Base-by-base conservation (phyloP, 2,113 vertebrate species). In the Centropus bengalensis region DNA sequence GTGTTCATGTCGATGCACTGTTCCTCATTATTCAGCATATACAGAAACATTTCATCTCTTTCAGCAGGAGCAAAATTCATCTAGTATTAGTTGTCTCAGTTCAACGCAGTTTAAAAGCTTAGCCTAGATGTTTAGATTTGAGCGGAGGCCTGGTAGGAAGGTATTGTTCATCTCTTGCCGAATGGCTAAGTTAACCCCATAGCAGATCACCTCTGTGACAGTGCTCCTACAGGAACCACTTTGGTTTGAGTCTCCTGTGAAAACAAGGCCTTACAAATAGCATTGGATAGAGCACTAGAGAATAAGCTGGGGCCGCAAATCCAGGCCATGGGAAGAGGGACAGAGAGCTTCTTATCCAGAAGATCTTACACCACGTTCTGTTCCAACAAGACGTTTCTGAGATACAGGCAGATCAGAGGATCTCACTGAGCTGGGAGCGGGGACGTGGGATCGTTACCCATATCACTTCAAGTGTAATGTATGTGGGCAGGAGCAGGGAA, bases 91-190 rank as follows among this genome's bases (percentile, higher is more conserved):
- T 30, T 69, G 20, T 88, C 59, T 63, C 23, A 30, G n/a, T 66
- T 52, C 42, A 91, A 86, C 86, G 51, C 12, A 66, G 28, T 77
- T 74, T 47, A 74, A 86, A 87, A 88, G n/a, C 23, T 66, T 81
- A 62, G 27, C 19, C 28, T 30, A 23, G n/a, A 21, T 49, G 21
- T 70, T 85, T 23, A 77, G 68, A 73, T 73, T 67, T 40, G 33
- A 64, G 58, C 5, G 3, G 19, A 71, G 14, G 2, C 32, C 69
- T 84, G 14, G 24, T 71, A 62, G 56, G 51, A 74, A 17, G 23
- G 30, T 59, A 9, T 28, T 45, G 1, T 28, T 45, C 1, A 38
- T 40, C 14, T 89, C 36, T 77, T 62, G 10, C 38, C 81, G 59
- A 70, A 81, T 8, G 4, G 49, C 30, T 80, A 21, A 60, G 79